Evolutionary conservation across 2,113 vertebrate species (phyloP), one percentile per base, ranked within the genome.

Genomic region (Sclerurus mexicanus): DNA sequence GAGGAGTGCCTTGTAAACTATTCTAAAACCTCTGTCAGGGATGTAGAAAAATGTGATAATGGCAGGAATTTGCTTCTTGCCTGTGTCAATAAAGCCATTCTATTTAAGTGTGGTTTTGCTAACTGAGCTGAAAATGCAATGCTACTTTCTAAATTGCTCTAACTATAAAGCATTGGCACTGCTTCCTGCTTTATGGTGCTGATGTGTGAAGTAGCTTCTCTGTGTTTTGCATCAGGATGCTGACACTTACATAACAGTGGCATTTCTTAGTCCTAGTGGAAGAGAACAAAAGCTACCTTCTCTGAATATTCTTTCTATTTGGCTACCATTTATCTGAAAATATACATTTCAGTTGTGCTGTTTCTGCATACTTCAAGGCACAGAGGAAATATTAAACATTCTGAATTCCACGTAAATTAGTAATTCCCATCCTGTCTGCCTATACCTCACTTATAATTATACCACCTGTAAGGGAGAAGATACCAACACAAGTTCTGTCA

Each of bases 181-280:
- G 58, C 55, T 91, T 92, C 77, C 56, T 94, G n/a, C 68, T 87
- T 87, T 72, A 53, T 56, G 30, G 39, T 92, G 80, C 73, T 85
- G 55, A 68, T 76, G 27, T 44, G n/a, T 79, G 77, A 91, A 88
- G n/a, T 30, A 46, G 40, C 23, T 85, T 90, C 77, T 59, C 49
- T 60, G 24, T 89, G 56, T 75, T 93, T 92, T 94, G 77, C 16
- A 58, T 87, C n/a, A 76, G 40, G 56, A 75, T 93, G 66, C 66
- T 94, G 81, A 89, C 52, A 60, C 60, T 84, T 74, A 60, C 81
- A 21, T 50, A 69, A n/a, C n/a, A 89, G 68, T 46, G 69, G 78
- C 56, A 89, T 89, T 93, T 92, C 91, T 94, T 78, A 85, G 49
- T 85, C 58, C 46, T 82, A 75, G 40, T 53, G n/a, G 53, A 93